Evolutionary conservation across 37 sponge, comb jelly and placozoan genomes (phyloP).

Genomic region (Amphimedon queenslandica): DNA sequence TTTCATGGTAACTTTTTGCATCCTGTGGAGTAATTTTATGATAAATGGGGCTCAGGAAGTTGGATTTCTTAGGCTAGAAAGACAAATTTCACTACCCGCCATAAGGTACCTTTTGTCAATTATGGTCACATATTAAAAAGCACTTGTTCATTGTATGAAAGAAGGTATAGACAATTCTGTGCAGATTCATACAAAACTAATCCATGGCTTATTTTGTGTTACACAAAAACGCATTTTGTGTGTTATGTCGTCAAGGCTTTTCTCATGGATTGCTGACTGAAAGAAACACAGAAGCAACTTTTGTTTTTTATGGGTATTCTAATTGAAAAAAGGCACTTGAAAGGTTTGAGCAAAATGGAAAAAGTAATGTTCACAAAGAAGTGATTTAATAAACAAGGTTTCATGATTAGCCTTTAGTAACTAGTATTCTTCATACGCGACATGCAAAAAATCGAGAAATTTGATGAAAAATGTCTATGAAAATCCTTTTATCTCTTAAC

Average conservation of each 20-base stretch:
- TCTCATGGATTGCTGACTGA: neutral
- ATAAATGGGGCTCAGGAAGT: too few species aligned
- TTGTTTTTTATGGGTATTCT: neutral
- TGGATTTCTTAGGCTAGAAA: too few species aligned
- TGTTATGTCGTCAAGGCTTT: neutral
- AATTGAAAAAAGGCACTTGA: neutral
- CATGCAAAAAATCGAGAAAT: neutral
- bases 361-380: neutral
- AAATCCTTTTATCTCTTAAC: neutral
- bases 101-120: too few species aligned
- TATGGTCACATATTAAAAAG: too few species aligned
- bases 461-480: neutral
- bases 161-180: neutral
- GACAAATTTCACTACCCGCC: too few species aligned
- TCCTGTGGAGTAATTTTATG: too few species aligned
- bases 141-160: too few species aligned
- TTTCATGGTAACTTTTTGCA: too few species aligned
- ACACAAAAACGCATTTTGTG: neutral
- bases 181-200: neutral
- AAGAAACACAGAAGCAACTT: neutral
- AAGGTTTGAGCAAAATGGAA: neutral
- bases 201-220: neutral
- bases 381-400: neutral
- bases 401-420: neutral
- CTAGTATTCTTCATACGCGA: neutral